Evolutionary conservation across 1,140 invertebrate genomes (phyloP), one percentile per base, ranked within the genome.

Genomic region (Trachymyrmex cornetzi): DNA sequence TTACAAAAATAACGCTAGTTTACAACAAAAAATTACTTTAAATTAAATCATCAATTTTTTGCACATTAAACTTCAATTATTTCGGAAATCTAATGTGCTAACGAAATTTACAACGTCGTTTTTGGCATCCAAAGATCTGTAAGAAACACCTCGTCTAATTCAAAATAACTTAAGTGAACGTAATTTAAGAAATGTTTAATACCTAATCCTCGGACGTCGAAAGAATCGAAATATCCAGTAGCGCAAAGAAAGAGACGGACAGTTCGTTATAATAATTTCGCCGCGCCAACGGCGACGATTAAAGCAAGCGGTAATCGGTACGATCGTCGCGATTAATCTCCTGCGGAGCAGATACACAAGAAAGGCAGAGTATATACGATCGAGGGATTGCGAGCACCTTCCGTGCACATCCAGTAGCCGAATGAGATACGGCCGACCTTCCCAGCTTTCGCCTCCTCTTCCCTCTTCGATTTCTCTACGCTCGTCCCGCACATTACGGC

Each of bases 401-500:
- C 38, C 79, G 66, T 27, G 66, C 50, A 82, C 50, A 82, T 57
- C 30, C 80, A 84, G 80, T 84, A 82, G 80, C 80, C 12, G 38
- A 74, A 74, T 44, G 55, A 82, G 66, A 74, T 30, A 82, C 38
- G 53, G 14, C 24, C 67, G 79, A 72, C 53, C 50, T 66, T 75
- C 38, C 12, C 66, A 2, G n/a, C 34, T 44, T 88, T 74, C 27
- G 14, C 69, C 53, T 14, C 34, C 16, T n/a, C n/a, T 19, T 30
- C 27, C 16, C 66, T 16, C 24, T n/a, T 66, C 12, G 16, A 63
- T 27, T n/a, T 44, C 48, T 64, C 55, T 22, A 30, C 67, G 44
- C 86, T 63, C 72, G 82, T 91, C 80, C 86, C 88, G 85, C 80
- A 74, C 88, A 86, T 89, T 38, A 30, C 92, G 88, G 80, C 81